Base-by-base conservation (phyloP, 2,888 invertebrate genomes). In the Harpalus rubripes region DNA sequence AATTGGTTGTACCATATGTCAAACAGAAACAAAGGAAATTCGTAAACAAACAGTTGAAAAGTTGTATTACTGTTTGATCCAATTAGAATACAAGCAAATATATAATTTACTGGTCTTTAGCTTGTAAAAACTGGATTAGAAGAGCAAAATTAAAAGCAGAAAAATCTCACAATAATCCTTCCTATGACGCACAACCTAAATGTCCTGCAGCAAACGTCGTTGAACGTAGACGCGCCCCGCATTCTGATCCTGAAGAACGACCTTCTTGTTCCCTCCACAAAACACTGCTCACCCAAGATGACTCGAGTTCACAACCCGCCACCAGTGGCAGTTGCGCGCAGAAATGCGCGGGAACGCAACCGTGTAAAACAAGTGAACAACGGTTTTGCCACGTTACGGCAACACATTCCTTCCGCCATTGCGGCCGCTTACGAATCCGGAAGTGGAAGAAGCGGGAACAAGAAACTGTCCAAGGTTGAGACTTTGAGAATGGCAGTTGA, bases 321-420 rank as follows among this genome's bases (percentile, higher is more conserved):
- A 78, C 96, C 96, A 0, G 94, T 96, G 22, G 96, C 97, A 0
- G 97, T 97, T 7, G 97, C 97, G 0, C 92, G 98, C 65, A 92
- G 98, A 89, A 98, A 98, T 92, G 98, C 98, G 86, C 94, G 98
- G 81, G 98, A 98, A 93, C 92, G 98, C 18, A 98, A 98, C 91
- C 94, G 98, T 86, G 98, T 98, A 8, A 96, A 97, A 88, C 97
- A 97, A 93, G 97, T 97, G 32, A 97, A 97, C 91, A 96, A 97
- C 89, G 98, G 97, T 16, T 98, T 97, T 90, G 96, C 97, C 0
- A 95, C 96, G n/a, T 91, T 98, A 0, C 93, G 97, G 18, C 95
- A 96, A 88, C 97, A 96, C 89, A 97, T 98, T 87, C 98, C 97
- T 0, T 95, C 95, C 82, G 95, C 96, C 89, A 95, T 96, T 0